Percentiles rank a stretch among this genome's conserved stretches.
Evolutionary conservation across 92 coral and sea anemone genomes (phyloP).

Genomic region (Diadumene lineata): DNA sequence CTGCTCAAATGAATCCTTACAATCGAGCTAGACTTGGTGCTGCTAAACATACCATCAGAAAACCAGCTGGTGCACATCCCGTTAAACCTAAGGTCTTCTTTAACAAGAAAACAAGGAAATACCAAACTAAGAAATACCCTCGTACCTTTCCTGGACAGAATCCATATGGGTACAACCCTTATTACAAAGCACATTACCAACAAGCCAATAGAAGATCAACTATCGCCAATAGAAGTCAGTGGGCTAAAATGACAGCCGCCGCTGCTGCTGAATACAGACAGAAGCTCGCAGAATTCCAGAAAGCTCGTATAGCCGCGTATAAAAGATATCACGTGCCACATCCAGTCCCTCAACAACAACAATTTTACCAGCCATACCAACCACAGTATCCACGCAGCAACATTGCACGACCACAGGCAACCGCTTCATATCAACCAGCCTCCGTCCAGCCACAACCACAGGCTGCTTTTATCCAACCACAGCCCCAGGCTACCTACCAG

Average conservation of each 20-base stretch:
- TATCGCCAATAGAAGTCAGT: constrained; percentile 34
- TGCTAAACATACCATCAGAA: constrained; percentile 13
- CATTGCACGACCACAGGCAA: constrained; percentile 15
- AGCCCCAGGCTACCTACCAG: constrained; percentile 5
- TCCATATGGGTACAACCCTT: neutral
- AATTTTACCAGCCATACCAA: constrained; percentile 15
- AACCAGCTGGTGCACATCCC: constrained; percentile 2
- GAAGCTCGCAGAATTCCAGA: neutral
- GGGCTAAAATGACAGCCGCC: constrained; percentile 34
- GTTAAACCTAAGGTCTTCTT: constrained; percentile 5
- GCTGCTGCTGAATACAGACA: constrained; percentile 32
- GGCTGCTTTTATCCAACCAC: constrained; percentile 1
- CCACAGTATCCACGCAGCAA: constrained; percentile 13
- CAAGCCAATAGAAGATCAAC: neutral
- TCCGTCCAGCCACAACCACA: constrained; percentile 5
- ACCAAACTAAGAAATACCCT: constrained; percentile 31
- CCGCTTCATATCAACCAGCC: neutral
- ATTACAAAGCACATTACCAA: constrained; percentile 1
- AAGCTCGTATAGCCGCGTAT: constrained; percentile 1
- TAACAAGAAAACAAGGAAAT: constrained; percentile 10
- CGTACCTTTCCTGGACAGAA: constrained; percentile 17
- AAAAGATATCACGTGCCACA: constrained; percentile 8
- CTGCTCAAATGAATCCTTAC: constrained; percentile 23
- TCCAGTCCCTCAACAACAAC: constrained; percentile 15
- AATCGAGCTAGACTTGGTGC: constrained; percentile 11